Evolutionary conservation across 2,888 invertebrate genomes (phyloP).

Genomic region (Acrobasis repandana): DNA sequence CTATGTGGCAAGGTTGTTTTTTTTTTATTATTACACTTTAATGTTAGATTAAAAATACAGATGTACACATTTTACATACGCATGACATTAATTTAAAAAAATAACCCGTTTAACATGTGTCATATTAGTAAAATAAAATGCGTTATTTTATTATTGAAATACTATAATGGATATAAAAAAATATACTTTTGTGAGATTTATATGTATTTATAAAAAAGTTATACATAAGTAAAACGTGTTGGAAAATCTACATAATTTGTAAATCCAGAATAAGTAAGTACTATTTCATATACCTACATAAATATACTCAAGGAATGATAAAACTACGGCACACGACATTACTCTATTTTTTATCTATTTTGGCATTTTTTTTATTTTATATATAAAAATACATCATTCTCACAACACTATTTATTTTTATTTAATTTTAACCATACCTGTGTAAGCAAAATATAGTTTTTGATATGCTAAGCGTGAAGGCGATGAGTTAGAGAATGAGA

Average conservation of each 20-base stretch:
- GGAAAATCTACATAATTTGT: conserved; percentile 7
- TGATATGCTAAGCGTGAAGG: conserved; percentile 18
- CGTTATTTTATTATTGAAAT: no score
- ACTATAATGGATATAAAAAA: no score
- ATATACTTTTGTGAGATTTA: not conserved
- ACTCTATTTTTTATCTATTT: conserved; percentile 28
- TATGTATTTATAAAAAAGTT: not conserved
- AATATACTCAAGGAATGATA: conserved; percentile 22
- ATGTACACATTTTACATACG: conserved; percentile 7
- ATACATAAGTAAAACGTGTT: conserved; percentile 1
- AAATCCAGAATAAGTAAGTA: conserved; percentile 10
- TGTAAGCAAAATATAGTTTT: conserved; percentile 1
- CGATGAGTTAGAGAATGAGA: not conserved
- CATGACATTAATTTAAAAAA: not conserved
- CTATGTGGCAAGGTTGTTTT: conserved; percentile 18
- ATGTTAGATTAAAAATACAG: not conserved
- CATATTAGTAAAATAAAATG: no score
- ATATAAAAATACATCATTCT: conserved; percentile 27
- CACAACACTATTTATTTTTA: conserved; percentile 10
- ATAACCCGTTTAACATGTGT: no score
- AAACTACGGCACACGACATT: conserved; percentile 18
- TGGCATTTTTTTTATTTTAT: conserved; percentile 23
- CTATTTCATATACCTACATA: conserved; percentile 7
- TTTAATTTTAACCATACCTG: not conserved
- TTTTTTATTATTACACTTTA: conserved; percentile 4